Percentiles rank a stretch among this genome's conserved stretches.
Evolutionary conservation across 2,113 vertebrate genomes (phyloP).

Genomic region (Nesogale talazaci): DNA sequence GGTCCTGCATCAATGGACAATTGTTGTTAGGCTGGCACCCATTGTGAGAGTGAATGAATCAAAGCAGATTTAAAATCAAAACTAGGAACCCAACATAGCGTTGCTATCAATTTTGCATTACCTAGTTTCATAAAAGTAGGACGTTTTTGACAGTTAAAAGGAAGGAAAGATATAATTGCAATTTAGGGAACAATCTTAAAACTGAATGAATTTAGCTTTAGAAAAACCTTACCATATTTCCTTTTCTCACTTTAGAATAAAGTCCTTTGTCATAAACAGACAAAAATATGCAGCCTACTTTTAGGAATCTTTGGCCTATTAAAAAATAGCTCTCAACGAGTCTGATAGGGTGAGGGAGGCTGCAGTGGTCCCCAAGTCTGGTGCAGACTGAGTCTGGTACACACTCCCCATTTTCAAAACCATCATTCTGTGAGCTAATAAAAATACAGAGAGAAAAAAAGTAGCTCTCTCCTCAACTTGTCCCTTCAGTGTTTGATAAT

Average conservation of each 20-base stretch:
- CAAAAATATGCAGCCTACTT: background rate
- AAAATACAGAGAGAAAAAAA: no score
- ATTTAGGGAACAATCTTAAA: conserved; percentile 7
- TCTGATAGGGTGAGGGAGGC: no score
- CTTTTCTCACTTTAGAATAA: conserved; percentile 44
- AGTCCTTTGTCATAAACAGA: background rate
- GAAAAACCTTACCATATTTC: background rate
- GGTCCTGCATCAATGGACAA: no score
- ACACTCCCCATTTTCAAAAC: no score
- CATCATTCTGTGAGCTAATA: no score
- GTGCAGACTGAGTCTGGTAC: no score
- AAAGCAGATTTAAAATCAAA: no score
- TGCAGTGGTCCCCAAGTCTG: no score
- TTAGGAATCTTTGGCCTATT: background rate
- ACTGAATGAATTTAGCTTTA: conserved; percentile 28
- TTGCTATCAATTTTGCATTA: background rate
- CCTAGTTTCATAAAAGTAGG: conserved; percentile 39
- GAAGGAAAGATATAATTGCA: background rate
- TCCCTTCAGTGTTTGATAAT: conserved; percentile 4
- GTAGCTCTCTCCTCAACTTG: background rate
- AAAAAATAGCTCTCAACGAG: conserved; percentile 39
- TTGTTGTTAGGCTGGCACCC: no score
- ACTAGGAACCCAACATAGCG: background rate
- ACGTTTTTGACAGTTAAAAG: conserved; percentile 38
- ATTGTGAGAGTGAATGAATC: conserved; percentile 9